Evolutionary conservation across 2,888 invertebrate genomes (phyloP).

Genomic region (Iselma pallidipennis): DNA sequence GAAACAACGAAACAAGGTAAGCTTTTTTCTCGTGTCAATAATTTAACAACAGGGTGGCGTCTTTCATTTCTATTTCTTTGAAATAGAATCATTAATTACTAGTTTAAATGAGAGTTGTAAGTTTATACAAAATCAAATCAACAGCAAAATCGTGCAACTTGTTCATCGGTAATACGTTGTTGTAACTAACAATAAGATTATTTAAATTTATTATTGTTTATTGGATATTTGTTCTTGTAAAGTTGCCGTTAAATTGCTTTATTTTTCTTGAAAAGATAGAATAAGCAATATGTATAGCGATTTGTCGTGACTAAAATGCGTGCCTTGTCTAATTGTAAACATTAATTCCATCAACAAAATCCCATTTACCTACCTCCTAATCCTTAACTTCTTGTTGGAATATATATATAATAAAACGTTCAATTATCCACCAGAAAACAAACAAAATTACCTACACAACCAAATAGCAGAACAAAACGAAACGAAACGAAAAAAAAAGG

Average conservation of each 20-base stretch:
- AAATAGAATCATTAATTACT: too few species aligned
- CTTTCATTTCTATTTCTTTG: too few species aligned
- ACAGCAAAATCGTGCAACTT: not conserved
- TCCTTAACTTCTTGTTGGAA: not conserved
- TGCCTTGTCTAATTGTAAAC: constrained; percentile 32
- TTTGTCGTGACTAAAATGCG: constrained; percentile 35
- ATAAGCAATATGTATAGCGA: constrained; percentile 27
- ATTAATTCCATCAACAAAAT: constrained; percentile 31
- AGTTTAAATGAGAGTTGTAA: too few species aligned
- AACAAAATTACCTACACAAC: not conserved
- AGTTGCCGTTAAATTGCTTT: not conserved
- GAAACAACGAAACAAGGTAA: constrained; percentile 19
- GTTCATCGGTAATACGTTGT: too few species aligned
- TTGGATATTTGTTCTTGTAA: not conserved
- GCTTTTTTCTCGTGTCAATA: not conserved
- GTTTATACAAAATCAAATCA: too few species aligned
- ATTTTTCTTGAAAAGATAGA: not conserved
- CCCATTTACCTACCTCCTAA: too few species aligned
- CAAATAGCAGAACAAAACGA: too few species aligned
- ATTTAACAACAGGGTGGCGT: too few species aligned
- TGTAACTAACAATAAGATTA: too few species aligned
- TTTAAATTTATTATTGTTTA: not conserved
- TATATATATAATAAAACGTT: not conserved
- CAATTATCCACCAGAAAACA: not conserved
- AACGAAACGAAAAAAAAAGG: not conserved